Percentiles rank a stretch among this genome's conserved stretches.
phyloP scores from a whole-genome alignment of 2,888 invertebrate genomes.

The Tupiocoris notatus region DNA sequence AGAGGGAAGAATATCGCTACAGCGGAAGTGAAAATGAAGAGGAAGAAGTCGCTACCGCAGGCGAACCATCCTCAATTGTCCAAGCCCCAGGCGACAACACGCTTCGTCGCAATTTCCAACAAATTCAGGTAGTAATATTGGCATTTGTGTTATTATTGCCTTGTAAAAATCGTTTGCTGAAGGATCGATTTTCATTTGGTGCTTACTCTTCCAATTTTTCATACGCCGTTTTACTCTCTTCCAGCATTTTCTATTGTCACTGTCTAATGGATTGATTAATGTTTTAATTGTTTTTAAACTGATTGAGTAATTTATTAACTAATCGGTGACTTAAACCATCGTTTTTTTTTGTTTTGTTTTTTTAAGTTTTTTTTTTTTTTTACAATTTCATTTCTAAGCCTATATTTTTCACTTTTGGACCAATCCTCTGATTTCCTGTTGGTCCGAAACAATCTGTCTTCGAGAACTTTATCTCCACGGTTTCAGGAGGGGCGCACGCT shows the following conservation, averaged over 20 bases:
- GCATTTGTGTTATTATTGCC: no score
- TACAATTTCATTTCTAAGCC: background rate
- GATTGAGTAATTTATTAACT: no score
- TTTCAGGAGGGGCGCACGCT: constrained; percentile 58
- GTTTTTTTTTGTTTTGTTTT: no score
- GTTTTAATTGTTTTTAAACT: no score
- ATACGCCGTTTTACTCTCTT: no score
- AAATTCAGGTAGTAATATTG: constrained; percentile 70
- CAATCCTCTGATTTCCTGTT: background rate
- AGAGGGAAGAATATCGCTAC: constrained; percentile 64
- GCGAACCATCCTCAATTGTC: constrained; percentile 93
- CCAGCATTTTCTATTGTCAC: no score
- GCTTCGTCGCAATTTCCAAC: constrained; percentile 94
- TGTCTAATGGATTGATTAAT: no score
- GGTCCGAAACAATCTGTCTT: background rate
- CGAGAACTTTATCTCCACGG: background rate
- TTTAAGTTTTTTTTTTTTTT: no score
- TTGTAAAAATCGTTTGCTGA: no score
- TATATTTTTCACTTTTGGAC: background rate
- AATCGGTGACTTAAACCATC: no score
- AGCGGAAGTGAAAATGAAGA: constrained; percentile 98
- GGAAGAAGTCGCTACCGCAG: constrained; percentile 86
- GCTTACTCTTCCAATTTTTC: no score
- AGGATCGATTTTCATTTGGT: background rate
- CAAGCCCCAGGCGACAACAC: constrained; percentile 91